These are phyloP conservation scores for Augiades crinisus DNA, from an alignment of 2,888 invertebrate genomes.

Conservation along the genomic window DNA sequence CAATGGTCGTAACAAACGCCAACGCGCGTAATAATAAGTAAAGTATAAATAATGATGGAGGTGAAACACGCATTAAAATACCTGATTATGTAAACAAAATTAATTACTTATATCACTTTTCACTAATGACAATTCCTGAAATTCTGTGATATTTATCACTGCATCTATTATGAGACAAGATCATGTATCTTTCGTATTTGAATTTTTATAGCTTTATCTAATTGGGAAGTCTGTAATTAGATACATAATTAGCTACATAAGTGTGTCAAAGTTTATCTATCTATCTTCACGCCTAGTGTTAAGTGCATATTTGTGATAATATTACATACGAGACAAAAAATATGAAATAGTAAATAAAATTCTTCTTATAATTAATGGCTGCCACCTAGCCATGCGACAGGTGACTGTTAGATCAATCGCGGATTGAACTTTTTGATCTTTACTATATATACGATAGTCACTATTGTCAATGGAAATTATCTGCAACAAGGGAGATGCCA, in stretches of 20 bases:
- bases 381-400: background rate
- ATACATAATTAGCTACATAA: slow-evolving; percentile 20
- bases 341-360: background rate
- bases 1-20: background rate
- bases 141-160: slow-evolving; percentile 22
- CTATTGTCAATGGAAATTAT: too few species aligned
- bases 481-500: too few species aligned
- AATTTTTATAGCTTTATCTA: slow-evolving; percentile 26
- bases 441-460: too few species aligned
- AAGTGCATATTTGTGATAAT: slow-evolving; percentile 25
- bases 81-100: slow-evolving; percentile 22
- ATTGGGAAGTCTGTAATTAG: slow-evolving; percentile 21
- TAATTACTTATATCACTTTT: slow-evolving; percentile 26
- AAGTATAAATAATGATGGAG: slow-evolving; percentile 1
- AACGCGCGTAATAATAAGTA: background rate
- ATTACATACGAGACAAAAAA: slow-evolving; percentile 1
- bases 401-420: too few species aligned
- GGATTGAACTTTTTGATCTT: background rate
- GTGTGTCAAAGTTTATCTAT: slow-evolving; percentile 24
- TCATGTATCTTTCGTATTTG: slow-evolving; percentile 21
- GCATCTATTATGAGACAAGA: slow-evolving; percentile 23
- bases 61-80: slow-evolving; percentile 24
- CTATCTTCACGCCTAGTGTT: slow-evolving; percentile 18
- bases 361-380: background rate
- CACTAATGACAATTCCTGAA: slow-evolving; percentile 26